Evolutionary conservation across 2,888 invertebrate genomes (phyloP), one percentile per base, ranked within the genome.

Genomic region (Maniola hyperantus): DNA sequence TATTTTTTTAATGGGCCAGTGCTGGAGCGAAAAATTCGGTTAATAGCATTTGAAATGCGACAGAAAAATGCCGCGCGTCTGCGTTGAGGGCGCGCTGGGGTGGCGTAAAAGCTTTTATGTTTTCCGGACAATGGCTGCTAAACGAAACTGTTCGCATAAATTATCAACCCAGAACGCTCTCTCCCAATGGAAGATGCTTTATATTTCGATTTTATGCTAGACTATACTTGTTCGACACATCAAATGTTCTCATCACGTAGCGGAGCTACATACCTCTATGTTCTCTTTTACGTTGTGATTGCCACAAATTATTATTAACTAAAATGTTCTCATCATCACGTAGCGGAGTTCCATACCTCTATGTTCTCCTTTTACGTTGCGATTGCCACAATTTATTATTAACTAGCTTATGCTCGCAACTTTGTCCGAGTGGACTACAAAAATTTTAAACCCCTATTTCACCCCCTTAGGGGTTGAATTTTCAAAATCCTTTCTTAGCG

Each of bases 81-180:
- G 50, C 68, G 57, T 57, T 62, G 58, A 51, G 70, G 70, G 75
- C 68, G 72, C 76, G 74, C 70, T 72, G 75, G 79, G 80, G 82
- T 77, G 78, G 79, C 75, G 82, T 80, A 84, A 85, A 86, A 84
- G 83, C 83, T 84, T 87, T 88, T 81, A 87, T 83, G 83, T 82
- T 87, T 86, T 83, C 84, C 87, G 83, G 81, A 79, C 81, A 81
- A 79, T 78, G 77, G 73, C 76, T 74, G 73, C 76, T 72, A 76
- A 80, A 66, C 66, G 64, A 65, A 64, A 71, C 66, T 66, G 70
- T 65, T 66, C 39, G 68, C 58, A 71, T 68, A 71, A 68, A 71
- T 66, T 65, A 68, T 71, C 50, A 64, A 62, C 58, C 39, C 51
- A 42, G 48, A 26, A 26, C 50, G 15, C 46, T 55, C 55, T 44